Evolutionary conservation across 1,140 invertebrate genomes (phyloP).

Genomic region (Drosophila trapezifrons): DNA sequence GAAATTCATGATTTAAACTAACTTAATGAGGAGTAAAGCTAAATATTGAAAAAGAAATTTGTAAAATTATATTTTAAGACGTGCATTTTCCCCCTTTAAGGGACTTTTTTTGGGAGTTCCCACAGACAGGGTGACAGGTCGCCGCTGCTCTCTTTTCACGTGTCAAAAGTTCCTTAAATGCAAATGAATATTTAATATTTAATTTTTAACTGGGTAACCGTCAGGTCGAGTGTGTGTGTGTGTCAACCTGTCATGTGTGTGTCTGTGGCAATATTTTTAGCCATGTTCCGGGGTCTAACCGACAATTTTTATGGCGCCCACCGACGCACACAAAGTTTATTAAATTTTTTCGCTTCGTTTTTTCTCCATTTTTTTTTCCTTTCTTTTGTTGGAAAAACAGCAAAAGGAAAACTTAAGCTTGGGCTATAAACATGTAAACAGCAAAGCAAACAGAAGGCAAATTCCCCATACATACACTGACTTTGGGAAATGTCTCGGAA

Average conservation of each 20-base stretch:
- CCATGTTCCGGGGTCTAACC: slow-evolving; percentile 28
- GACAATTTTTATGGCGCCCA: slow-evolving; percentile 35
- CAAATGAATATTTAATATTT: slow-evolving; percentile 15
- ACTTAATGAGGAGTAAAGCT: no score
- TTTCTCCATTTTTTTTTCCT: neutral
- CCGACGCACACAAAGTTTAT: slow-evolving; percentile 53
- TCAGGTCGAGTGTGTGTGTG: slow-evolving; percentile 8
- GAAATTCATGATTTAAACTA: no score
- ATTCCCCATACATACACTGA: slow-evolving; percentile 15
- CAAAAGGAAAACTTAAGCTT: slow-evolving; percentile 42
- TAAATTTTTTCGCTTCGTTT: slow-evolving; percentile 37
- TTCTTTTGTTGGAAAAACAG: slow-evolving; percentile 12
- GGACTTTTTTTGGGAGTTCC: neutral
- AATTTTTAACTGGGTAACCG: slow-evolving; percentile 3
- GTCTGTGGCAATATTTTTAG: slow-evolving; percentile 18
- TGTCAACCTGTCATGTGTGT: slow-evolving; percentile 16
- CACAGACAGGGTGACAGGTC: slow-evolving; percentile 6
- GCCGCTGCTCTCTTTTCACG: neutral
- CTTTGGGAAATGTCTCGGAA: slow-evolving; percentile 55
- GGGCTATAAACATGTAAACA: slow-evolving; percentile 57
- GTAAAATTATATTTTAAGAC: no score
- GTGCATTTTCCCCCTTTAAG: no score
- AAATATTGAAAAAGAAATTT: no score
- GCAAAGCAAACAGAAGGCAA: slow-evolving; percentile 30
- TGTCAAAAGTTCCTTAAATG: neutral